A percentile compares a stretch with the other conserved stretches of the same genome.
Evolutionary conservation across 2,797 vertebrate species (phyloP).

Genomic region (Platyrinchus mystaceus): DNA sequence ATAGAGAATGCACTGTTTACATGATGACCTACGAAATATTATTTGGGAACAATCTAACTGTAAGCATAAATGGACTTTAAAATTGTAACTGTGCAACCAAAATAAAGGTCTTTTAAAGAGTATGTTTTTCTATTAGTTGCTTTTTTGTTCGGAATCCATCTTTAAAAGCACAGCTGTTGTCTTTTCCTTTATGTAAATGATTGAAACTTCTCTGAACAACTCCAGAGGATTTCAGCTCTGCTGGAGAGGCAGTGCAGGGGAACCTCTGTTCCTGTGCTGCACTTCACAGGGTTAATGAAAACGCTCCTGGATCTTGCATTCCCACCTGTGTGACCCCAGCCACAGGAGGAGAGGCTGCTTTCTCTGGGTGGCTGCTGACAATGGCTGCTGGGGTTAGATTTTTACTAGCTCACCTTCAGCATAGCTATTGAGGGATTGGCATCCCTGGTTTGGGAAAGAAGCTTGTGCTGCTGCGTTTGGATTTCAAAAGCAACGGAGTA

Average conservation of each 20-base stretch:
- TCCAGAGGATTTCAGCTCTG: background rate
- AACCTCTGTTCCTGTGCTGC: background rate
- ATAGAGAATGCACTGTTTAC: conserved; percentile 59
- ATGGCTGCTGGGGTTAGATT: background rate
- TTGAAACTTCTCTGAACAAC: background rate
- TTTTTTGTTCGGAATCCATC: background rate
- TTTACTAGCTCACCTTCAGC: background rate
- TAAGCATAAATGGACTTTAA: conserved; percentile 31
- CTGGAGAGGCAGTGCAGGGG: background rate
- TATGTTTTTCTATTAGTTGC: background rate
- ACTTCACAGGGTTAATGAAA: background rate
- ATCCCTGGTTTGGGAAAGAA: background rate
- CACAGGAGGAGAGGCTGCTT: background rate
- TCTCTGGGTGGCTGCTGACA: background rate
- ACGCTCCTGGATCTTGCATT: background rate
- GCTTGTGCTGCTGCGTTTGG: background rate
- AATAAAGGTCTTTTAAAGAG: conserved; percentile 74
- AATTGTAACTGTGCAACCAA: conserved; percentile 59
- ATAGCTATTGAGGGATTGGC: background rate
- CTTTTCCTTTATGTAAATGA: background rate
- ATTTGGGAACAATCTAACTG: conserved; percentile 51
- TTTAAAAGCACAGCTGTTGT: background rate
- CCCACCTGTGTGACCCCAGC: background rate
- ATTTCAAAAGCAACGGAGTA: background rate
- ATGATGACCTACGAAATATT: conserved; percentile 41